These are phyloP conservation scores for Odontomyia ornata DNA, from an alignment of 2,888 invertebrate species.

Conservation along the genomic window DNA sequence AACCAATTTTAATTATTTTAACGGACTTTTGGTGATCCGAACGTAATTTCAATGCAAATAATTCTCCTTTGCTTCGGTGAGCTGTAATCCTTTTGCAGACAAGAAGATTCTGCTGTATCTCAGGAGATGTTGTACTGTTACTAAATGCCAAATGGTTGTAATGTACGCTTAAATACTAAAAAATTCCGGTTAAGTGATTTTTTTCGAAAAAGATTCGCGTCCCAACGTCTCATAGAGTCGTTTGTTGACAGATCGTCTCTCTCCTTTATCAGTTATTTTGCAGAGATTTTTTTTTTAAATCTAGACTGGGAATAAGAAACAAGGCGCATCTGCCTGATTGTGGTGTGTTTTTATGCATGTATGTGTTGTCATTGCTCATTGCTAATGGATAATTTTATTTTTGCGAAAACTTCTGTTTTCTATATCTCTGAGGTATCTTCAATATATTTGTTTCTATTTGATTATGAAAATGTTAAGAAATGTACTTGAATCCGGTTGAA, in stretches of 20 bases:
- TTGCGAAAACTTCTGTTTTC: constrained; percentile 13
- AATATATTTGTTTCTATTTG: constrained; percentile 1
- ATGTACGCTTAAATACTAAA: constrained; percentile 59
- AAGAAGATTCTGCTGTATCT: background rate
- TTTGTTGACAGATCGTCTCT: background rate
- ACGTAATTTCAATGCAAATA: background rate
- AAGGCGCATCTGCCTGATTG: background rate
- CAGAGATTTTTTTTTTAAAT: background rate
- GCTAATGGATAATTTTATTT: background rate
- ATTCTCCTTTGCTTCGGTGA: background rate
- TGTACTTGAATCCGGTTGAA: constrained; percentile 36
- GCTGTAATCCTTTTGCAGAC: background rate
- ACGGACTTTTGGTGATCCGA: background rate
- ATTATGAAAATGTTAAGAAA: constrained; percentile 23
- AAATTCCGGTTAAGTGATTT: constrained; percentile 34
- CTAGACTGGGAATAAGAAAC: background rate
- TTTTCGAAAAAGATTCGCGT: constrained; percentile 19
- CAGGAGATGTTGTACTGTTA: constrained; percentile 58
- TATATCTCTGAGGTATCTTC: background rate
- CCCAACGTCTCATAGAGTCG: background rate
- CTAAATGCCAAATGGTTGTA: constrained; percentile 56
- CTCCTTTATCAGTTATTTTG: constrained; percentile 19
- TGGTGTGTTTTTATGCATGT: background rate
- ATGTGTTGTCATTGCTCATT: constrained; percentile 7
- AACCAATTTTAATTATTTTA: too few species aligned